Evolutionary conservation across 2,797 vertebrate genomes (phyloP).

Genomic region (Synaphobranchus kaupii): DNA sequence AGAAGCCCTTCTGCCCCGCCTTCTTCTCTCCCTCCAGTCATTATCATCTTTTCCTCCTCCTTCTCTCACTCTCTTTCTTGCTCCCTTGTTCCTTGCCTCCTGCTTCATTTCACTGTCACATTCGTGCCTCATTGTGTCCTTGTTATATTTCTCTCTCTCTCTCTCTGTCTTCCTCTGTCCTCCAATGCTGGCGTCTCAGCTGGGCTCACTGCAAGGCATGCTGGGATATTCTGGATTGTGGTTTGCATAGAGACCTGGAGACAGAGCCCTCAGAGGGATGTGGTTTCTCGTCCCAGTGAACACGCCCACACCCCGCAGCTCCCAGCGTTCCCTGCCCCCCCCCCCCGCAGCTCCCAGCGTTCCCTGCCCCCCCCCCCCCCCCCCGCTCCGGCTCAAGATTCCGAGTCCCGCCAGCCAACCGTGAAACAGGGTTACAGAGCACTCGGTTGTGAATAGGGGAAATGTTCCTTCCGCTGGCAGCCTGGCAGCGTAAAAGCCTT

Average conservation of each 20-base stretch:
- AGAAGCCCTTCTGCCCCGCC: not conserved
- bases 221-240: not conserved
- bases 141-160: not conserved
- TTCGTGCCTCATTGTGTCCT: not conserved
- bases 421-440: constrained; percentile 1
- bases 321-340: not conserved
- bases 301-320: not conserved
- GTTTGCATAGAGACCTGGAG: not conserved
- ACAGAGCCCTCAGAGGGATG: not conserved
- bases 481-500: not conserved
- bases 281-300: not conserved
- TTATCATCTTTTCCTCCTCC: not conserved
- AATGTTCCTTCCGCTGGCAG: not conserved
- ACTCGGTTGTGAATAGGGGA: not conserved
- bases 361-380: not conserved
- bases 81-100: not conserved
- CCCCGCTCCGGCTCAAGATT: not conserved
- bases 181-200: not conserved
- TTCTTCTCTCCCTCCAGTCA: not conserved
- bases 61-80: not conserved
- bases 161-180: not conserved
- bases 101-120: not conserved
- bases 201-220: not conserved
- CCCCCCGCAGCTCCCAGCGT: not conserved
- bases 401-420: not conserved